Conservation (phyloP, 2,113 vertebrate genomes). For the Microtus montanus region DNA sequence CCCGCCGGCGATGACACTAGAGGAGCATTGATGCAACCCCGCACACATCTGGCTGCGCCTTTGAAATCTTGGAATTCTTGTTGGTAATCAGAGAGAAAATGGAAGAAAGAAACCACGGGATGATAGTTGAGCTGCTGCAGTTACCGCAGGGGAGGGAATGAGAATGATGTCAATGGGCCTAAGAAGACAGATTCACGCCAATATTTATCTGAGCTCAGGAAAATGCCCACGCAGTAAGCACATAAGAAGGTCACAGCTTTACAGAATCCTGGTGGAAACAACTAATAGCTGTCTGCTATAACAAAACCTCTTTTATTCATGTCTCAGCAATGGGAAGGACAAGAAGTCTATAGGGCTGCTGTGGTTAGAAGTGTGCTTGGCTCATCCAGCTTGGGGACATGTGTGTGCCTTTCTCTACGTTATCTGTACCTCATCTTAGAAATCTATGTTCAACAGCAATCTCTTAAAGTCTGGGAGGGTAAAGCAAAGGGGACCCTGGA, state of each 20-base stretch:
- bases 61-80: constrained; percentile 52
- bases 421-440: not conserved
- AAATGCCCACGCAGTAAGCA: not conserved
- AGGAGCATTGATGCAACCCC: not conserved
- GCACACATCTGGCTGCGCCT: not conserved
- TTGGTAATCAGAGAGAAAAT: not conserved
- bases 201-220: not conserved
- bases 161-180: not conserved
- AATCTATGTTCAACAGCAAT: not conserved
- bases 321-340: not conserved
- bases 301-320: not conserved
- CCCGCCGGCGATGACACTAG: not conserved
- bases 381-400: not conserved
- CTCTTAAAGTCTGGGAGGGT: constrained; percentile 32
- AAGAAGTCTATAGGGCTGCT: not conserved
- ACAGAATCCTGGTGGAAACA: not conserved
- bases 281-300: not conserved
- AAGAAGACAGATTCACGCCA: not conserved
- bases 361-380: not conserved
- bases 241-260: not conserved
- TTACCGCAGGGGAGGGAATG: constrained; percentile 29
- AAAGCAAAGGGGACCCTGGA: constrained; percentile 5
- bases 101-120: not conserved
- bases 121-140: constrained; percentile 2
- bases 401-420: not conserved